These are phyloP conservation scores for Polypterus senegalus DNA, from an alignment of 2,113 vertebrate species.

Conservation along the genomic window DNA sequence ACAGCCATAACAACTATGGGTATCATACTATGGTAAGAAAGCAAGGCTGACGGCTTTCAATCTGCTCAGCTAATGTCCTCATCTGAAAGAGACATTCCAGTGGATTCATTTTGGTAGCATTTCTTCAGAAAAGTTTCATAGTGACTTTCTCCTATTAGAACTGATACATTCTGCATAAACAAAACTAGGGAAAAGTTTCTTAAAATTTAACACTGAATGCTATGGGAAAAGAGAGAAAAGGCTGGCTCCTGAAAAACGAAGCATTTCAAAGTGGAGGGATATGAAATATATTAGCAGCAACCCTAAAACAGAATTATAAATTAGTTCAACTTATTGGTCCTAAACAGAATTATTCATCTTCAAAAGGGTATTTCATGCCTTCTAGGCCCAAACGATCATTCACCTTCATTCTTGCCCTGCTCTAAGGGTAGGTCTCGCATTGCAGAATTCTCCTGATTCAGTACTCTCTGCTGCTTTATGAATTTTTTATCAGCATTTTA, in stretches of 20 bases:
- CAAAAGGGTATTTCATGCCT: conserved; percentile 82
- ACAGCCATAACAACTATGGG: too few relatives aligned
- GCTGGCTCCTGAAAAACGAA: conserved; percentile 67
- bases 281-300: conserved; percentile 75
- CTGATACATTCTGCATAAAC: conserved; percentile 17
- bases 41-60: too few relatives aligned
- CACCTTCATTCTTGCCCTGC: conserved; percentile 73
- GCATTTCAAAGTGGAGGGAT: conserved; percentile 75
- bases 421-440: conserved; percentile 69
- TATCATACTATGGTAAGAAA: too few relatives aligned
- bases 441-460: conserved; percentile 77
- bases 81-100: too few relatives aligned
- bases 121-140: too few relatives aligned
- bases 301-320: conserved; percentile 86
- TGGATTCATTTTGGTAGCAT: too few relatives aligned
- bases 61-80: too few relatives aligned
- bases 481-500: conserved; percentile 82
- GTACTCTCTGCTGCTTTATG: conserved; percentile 75
- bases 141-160: conserved; percentile 6
- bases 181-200: conserved; percentile 11
- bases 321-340: conserved; percentile 79
- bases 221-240: conserved; percentile 72
- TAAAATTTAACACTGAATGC: conserved; percentile 66
- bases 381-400: conserved; percentile 73
- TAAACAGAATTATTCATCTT: conserved; percentile 87